Evolutionary conservation across 2,113 vertebrate species (phyloP), one percentile per base, ranked within the genome.

Genomic region (Anguilla japonica): DNA sequence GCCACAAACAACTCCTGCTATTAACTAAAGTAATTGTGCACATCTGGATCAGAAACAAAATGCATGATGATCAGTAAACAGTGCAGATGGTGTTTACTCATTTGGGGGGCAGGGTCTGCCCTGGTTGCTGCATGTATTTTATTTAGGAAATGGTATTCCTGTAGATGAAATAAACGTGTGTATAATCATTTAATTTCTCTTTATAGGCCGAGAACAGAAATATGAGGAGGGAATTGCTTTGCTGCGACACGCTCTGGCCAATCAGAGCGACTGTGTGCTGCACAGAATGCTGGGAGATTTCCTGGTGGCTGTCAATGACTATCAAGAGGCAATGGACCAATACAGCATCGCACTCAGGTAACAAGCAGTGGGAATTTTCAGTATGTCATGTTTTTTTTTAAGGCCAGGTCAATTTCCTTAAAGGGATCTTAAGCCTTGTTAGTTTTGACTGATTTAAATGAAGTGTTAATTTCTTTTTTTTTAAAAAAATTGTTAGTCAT

Each of bases 281-380:
- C 98, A 99, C 94, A 97, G 98, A 50, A 99, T 99, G 95, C 94
- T 99, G 88, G 98, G 98, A 18, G 98, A 99, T 92, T 99, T 99
- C 86, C 95, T 99, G 0, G 97, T 99, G 7, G 98, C 98, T 0
- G 97, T 99, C 89, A 99, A 97, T 0, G 98, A 99, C 83, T 99
- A 98, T 90, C 98, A 99, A 93, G 98, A 99, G 86, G 98, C 98
- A 1, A 99, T 99, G 98, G 98, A 99, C 94, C 98, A 99, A 94
- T 99, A 99, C 92, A 99, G 98, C 67, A 99, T 99, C 83, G 98
- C 98, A 0, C 94, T 99, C 0, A 99, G 98, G 98, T 99, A 95
- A 91, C 3, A 20, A 15, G 0, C 11, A 26, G 16, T 46, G 22
- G 13, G 53, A 40, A n/a, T 81, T 22, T 2, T 67, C 60, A 67